Base-by-base conservation (phyloP, 2,888 invertebrate species). In the Oscheius onirici region DNA sequence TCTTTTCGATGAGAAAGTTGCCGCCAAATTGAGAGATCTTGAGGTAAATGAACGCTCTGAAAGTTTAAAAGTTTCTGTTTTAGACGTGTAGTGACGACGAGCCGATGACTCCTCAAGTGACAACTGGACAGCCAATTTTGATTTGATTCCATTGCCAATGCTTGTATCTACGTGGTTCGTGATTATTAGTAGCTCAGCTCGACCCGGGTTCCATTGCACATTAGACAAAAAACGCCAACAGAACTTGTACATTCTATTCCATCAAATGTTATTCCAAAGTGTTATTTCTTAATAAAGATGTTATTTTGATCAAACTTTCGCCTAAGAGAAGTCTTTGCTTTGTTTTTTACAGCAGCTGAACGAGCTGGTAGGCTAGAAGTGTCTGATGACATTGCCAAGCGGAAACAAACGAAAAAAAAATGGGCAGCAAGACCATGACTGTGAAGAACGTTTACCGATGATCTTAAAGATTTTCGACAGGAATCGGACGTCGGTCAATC, bases 1-100 rank as follows among this genome's bases (percentile, higher is more conserved):
- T 63, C 72, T 79, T 17, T 83, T 86, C 73, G 75, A 75, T 26
- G 86, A 85, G 74, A 83, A 80, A 63, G 66, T 85, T 2, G 79
- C 79, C 13, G 76, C 78, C 51, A 68, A 78, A 49, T 65, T 84
- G 41, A 74, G 79, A 43, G 57, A 77, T 54, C 72, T 84, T 13
- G 79, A 83, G 78, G 82, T 80, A 3, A 65, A 1, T 1, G 2
- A 49, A 17, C 17, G 1, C 10, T 49, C 22, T 17, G 58, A 22
- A 40, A 17, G 10, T 1, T 43, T 11, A 60, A 24, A 60, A n/a
- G 40, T 2, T 20, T 34, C 41, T n/a, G n/a, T n/a, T n/a, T n/a
- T n/a, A 58, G 58, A 34, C 13, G 13, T 28, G 28, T 24, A 28
- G 46, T n/a, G 63, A 63, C 2, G 52, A 52, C 22, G 40, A 63